Evolutionary conservation across 2,888 invertebrate genomes (phyloP).

Genomic region (Amaurobius ferox): DNA sequence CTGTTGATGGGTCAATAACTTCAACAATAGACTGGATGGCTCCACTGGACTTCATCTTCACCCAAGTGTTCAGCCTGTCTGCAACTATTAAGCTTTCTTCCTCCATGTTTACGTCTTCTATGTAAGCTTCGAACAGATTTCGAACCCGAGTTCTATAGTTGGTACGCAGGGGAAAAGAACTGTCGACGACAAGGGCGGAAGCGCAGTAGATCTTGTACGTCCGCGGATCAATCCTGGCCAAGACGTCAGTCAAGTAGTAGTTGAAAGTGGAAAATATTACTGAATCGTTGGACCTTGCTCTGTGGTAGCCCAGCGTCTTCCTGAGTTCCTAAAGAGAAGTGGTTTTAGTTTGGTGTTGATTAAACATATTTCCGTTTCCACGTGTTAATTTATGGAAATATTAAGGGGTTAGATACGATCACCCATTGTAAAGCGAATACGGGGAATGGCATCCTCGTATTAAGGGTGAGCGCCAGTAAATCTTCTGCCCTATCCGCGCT

Average conservation of each 20-base stretch:
- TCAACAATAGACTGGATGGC: background rate
- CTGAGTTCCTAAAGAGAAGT: conserved; percentile 17
- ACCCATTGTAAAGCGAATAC: too few species aligned
- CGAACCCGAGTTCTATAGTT: background rate
- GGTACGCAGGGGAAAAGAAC: background rate
- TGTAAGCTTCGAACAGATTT: background rate
- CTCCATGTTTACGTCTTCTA: background rate
- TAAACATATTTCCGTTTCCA: too few species aligned
- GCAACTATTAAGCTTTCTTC: background rate
- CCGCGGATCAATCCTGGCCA: background rate
- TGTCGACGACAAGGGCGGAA: background rate
- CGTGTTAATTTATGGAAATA: too few species aligned
- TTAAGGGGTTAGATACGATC: too few species aligned
- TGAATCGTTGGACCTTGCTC: background rate
- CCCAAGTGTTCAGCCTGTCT: conserved; percentile 1
- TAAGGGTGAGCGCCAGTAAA: too few species aligned
- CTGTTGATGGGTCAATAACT: background rate
- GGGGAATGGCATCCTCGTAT: too few species aligned
- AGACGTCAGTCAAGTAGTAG: background rate
- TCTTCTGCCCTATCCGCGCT: too few species aligned
- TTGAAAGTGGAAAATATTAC: background rate
- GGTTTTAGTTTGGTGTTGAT: too few species aligned
- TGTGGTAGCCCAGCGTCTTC: background rate
- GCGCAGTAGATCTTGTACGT: background rate
- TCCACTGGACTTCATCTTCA: background rate